Percentiles rank a stretch among this genome's conserved stretches.
These are phyloP conservation scores for Trematocara nigrifrons DNA, from an alignment of 2,113 vertebrate genomes.

Conservation along the genomic window DNA sequence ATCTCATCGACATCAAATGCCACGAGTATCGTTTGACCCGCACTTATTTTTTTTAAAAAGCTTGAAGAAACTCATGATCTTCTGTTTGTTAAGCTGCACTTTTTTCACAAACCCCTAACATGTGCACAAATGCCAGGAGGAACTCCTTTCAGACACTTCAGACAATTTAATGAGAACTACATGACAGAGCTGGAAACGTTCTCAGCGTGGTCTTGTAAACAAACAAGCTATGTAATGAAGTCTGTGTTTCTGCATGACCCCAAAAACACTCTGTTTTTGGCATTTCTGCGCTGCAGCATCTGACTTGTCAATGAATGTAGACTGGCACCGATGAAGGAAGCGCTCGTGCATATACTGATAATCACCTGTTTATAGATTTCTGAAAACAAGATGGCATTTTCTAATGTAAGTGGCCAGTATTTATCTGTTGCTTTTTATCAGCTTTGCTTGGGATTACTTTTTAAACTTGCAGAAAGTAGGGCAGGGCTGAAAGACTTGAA, in stretches of 20 bases:
- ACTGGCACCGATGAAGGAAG: not conserved
- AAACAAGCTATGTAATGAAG: not conserved
- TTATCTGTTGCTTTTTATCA: not conserved
- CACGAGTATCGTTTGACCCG: not conserved
- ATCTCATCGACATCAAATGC: not conserved
- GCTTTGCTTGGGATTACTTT: not conserved
- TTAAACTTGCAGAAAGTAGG: not conserved
- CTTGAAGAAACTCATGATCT: not conserved
- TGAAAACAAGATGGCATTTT: not conserved
- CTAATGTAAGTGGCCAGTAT: not conserved
- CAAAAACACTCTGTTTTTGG: not conserved
- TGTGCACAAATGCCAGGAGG: not conserved
- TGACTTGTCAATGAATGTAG: not conserved
- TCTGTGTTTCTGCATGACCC: not conserved
- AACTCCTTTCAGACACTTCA: not conserved
- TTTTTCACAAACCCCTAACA: not conserved
- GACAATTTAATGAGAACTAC: not conserved
- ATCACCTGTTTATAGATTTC: not conserved
- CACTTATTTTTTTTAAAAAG: not conserved
- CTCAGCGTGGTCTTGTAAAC: not conserved
- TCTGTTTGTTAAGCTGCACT: not conserved
- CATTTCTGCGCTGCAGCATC: not conserved
- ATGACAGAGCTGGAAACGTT: not conserved
- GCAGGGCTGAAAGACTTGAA: not conserved
- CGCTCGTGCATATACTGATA: fast-evolving